Evolutionary conservation across 2,797 vertebrate species (phyloP).

Genomic region (Ptychadena robeensis): DNA sequence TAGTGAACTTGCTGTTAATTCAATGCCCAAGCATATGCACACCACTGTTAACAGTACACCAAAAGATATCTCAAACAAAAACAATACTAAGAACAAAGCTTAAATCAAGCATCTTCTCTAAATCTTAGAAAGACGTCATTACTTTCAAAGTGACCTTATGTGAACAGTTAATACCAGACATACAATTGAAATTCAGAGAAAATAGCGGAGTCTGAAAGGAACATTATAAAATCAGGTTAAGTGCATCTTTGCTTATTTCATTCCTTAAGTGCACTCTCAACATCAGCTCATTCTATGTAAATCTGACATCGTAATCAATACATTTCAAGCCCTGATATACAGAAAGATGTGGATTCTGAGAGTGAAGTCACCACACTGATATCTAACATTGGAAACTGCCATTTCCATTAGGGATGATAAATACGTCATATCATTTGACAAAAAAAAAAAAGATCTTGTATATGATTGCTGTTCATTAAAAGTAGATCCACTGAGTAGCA

Average conservation of each 20-base stretch:
- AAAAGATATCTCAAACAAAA: background rate
- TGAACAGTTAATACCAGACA: constrained; percentile 56
- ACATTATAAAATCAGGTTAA: constrained; percentile 63
- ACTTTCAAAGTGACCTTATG: constrained; percentile 60
- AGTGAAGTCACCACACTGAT: constrained; percentile 52
- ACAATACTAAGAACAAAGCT: constrained; percentile 1
- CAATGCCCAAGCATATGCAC: too few species aligned
- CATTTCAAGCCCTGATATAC: constrained; percentile 52
- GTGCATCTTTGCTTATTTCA: constrained; percentile 61
- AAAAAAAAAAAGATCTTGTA: constrained; percentile 37
- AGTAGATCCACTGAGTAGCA: constrained; percentile 21
- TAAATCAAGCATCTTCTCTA: background rate
- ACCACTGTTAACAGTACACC: background rate
- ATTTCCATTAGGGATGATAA: constrained; percentile 51
- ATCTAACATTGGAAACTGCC: constrained; percentile 51
- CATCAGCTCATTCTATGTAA: constrained; percentile 58
- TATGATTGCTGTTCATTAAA: constrained; percentile 50
- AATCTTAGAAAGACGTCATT: constrained; percentile 48
- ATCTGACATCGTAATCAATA: constrained; percentile 62
- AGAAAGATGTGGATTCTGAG: constrained; percentile 44
- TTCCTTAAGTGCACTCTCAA: constrained; percentile 58
- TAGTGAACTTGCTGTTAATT: too few species aligned
- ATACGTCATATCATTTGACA: constrained; percentile 45
- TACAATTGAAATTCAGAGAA: constrained; percentile 61
- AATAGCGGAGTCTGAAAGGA: constrained; percentile 57